Conservation (phyloP, 1,140 invertebrate species). For the Paraescarpia echinospica region DNA sequence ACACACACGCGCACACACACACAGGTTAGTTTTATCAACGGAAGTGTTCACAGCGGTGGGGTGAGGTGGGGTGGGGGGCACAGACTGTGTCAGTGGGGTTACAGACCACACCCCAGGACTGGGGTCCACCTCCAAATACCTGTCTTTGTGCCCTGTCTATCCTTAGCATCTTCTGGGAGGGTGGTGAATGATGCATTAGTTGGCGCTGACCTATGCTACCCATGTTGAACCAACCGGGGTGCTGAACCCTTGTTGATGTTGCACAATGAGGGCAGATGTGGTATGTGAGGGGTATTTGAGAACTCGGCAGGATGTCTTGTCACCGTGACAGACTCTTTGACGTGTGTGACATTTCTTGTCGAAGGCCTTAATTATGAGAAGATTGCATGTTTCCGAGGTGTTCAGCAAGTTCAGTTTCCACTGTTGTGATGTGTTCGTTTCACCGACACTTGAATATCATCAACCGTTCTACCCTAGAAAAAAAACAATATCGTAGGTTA, state of each 20-base stretch:
- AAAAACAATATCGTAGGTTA: too few relatives aligned
- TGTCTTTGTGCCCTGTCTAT: background rate
- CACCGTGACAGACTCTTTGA: background rate
- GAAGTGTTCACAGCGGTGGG: background rate
- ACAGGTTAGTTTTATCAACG: background rate
- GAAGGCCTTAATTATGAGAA: background rate
- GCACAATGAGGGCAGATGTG: background rate
- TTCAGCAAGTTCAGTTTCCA: background rate
- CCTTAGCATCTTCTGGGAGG: background rate
- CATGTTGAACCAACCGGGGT: background rate
- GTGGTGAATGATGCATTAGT: background rate
- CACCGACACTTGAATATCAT: background rate
- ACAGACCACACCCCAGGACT: background rate
- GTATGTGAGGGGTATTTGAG: background rate
- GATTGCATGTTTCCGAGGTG: background rate
- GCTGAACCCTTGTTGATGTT: background rate
- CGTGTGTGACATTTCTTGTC: background rate
- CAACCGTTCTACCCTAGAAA: too few relatives aligned
- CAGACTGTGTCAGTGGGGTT: background rate
- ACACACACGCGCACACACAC: background rate
- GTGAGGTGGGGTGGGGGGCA: background rate
- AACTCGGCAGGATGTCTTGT: background rate
- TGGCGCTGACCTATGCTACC: background rate
- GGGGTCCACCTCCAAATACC: background rate
- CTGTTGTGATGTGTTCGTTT: background rate